Conservation (phyloP, 2,113 vertebrate genomes). For the Stercorarius parasiticus region DNA sequence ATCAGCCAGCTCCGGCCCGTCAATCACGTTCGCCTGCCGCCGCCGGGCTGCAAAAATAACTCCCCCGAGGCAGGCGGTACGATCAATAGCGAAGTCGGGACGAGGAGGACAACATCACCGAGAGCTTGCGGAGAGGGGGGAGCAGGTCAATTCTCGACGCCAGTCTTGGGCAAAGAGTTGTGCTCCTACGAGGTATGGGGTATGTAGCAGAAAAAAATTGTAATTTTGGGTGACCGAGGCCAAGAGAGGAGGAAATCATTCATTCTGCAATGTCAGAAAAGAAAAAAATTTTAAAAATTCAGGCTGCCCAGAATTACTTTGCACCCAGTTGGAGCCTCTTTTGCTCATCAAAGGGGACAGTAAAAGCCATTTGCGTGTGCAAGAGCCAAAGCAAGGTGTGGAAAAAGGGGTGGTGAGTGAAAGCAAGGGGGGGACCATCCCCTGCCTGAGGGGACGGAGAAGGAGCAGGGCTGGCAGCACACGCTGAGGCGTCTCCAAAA, state of each 20-base stretch:
- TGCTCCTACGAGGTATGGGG: not conserved
- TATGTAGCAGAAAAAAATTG: not conserved
- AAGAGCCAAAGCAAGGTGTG: not conserved
- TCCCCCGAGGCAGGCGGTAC: not conserved
- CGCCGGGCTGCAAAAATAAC: not conserved
- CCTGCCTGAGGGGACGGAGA: not conserved
- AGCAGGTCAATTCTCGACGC: not conserved
- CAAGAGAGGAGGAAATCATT: not conserved
- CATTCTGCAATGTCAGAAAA: no score
- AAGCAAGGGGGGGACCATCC: not conserved
- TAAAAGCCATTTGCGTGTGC: not conserved
- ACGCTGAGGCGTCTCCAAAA: not conserved
- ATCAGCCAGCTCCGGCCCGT: not conserved
- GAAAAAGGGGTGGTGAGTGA: not conserved
- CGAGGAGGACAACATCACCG: not conserved
- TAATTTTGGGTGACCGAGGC: not conserved
- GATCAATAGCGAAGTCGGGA: not conserved
- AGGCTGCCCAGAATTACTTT: not conserved
- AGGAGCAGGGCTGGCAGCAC: not conserved
- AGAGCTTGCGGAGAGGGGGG: not conserved
- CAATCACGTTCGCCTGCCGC: not conserved
- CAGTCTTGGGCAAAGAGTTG: no score
- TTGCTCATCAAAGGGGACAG: not conserved
- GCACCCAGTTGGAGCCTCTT: not conserved
- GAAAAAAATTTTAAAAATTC: no score